A percentile compares a stretch with the other conserved stretches of the same genome.
phyloP scores from a whole-genome alignment of 2,113 vertebrate genomes.

The Cervus canadensis region DNA sequence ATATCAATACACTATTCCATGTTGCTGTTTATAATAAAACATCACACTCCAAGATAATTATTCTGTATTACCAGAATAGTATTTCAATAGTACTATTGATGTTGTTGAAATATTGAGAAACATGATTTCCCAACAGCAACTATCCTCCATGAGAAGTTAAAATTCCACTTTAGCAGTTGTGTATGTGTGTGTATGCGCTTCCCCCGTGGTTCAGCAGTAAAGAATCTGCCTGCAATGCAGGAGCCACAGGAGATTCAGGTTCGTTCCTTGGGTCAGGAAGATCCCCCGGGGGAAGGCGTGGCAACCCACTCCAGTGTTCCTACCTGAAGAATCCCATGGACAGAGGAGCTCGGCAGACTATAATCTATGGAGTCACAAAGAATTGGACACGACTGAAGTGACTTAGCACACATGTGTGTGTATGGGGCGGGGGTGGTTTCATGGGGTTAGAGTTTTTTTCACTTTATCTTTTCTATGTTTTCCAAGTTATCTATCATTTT shows the following conservation, averaged over 20 bases:
- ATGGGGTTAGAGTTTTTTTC: not conserved
- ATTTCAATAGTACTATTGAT: constrained; percentile 38
- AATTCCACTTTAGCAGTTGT: not conserved
- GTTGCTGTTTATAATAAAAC: constrained; percentile 36
- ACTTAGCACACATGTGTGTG: not conserved
- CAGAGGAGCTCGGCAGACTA: not conserved
- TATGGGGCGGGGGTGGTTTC: not conserved
- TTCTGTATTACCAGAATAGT: constrained; percentile 17
- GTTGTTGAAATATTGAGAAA: constrained; percentile 20
- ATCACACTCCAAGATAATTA: not conserved
- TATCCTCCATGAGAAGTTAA: not conserved
- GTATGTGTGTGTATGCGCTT: not conserved
- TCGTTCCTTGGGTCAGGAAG: not conserved
- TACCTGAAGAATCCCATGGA: not conserved
- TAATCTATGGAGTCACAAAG: not conserved
- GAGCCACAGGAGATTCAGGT: not conserved
- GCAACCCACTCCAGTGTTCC: not conserved
- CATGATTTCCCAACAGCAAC: not conserved
- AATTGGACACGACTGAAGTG: not conserved
- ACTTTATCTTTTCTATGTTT: constrained; percentile 21
- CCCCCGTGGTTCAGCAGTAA: not conserved
- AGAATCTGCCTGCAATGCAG: not conserved
- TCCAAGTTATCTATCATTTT: not conserved
- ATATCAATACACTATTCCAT: not conserved
- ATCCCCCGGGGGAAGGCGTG: not conserved